phyloP scores from a whole-genome alignment of 1,140 invertebrate genomes.

The Gonatopus flavifemur region DNA sequence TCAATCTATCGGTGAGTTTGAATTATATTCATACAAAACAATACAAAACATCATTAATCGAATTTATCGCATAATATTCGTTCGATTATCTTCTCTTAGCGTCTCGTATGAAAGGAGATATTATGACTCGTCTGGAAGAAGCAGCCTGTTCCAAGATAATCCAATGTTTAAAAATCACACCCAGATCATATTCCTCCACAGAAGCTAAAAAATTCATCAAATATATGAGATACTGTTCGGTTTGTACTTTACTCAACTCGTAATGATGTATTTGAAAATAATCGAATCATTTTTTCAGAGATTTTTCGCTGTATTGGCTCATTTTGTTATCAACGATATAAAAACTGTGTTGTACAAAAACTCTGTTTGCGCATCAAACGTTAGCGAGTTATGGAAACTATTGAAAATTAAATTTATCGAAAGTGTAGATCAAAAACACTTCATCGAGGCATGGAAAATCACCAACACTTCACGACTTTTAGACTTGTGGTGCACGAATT shows the following conservation, averaged over 20 bases:
- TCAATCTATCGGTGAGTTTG: conserved; percentile 29
- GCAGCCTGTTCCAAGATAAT: conserved; percentile 38
- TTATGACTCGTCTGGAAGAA: conserved; percentile 15
- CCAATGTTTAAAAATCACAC: conserved; percentile 32
- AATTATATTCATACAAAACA: conserved; percentile 1
- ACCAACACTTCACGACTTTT: conserved; percentile 33
- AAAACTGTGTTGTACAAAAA: conserved; percentile 1
- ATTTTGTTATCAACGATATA: conserved; percentile 40
- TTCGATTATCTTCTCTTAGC: not conserved
- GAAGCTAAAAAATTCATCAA: conserved; percentile 30
- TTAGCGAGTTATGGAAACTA: conserved; percentile 37
- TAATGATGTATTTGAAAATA: too few relatives aligned
- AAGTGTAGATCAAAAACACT: conserved; percentile 26
- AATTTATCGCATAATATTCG: too few relatives aligned
- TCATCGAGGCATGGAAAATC: conserved; percentile 26
- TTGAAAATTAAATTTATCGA: conserved; percentile 26
- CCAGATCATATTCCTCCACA: conserved; percentile 21
- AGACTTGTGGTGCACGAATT: conserved; percentile 28
- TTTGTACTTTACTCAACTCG: conserved; percentile 19
- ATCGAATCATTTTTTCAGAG: conserved; percentile 29
- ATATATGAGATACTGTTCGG: conserved; percentile 38
- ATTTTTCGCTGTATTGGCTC: conserved; percentile 39
- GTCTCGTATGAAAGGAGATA: not conserved
- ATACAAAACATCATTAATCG: too few relatives aligned
- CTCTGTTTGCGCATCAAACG: conserved; percentile 3